Conservation (phyloP, 1,140 invertebrate genomes). For the Drosophila parabipectinata region DNA sequence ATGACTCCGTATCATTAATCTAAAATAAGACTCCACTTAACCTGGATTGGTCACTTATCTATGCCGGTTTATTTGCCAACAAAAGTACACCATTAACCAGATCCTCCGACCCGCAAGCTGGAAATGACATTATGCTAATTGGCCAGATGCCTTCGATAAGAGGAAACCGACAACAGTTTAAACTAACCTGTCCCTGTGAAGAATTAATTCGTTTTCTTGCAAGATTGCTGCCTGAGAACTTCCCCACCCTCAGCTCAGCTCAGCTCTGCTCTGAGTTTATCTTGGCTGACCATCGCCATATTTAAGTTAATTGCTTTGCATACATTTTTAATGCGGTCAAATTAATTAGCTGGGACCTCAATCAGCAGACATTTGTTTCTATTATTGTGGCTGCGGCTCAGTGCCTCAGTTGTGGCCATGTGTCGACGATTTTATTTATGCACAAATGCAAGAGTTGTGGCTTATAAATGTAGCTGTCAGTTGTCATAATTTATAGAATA, state of each 20-base stretch:
- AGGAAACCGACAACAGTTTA: conserved; percentile 31
- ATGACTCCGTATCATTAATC: background rate
- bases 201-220: conserved; percentile 53
- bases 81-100: conserved; percentile 6
- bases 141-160: conserved; percentile 34
- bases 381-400: conserved; percentile 12
- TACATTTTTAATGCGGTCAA: conserved; percentile 74
- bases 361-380: conserved; percentile 43
- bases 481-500: conserved; percentile 83
- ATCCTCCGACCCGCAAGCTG: background rate
- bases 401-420: conserved; percentile 30
- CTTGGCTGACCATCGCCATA: conserved; percentile 54
- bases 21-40: conserved; percentile 8
- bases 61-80: conserved; percentile 25
- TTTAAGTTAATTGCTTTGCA: conserved; percentile 76
- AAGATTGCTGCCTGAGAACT: conserved; percentile 38
- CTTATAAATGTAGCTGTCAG: conserved; percentile 82
- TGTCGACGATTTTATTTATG: conserved; percentile 72
- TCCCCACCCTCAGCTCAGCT: conserved; percentile 13
- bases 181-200: conserved; percentile 18
- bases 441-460: conserved; percentile 73
- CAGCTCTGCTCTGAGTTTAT: conserved; percentile 24
- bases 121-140: conserved; percentile 56
- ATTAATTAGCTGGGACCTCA: conserved; percentile 65
- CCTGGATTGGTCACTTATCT: conserved; percentile 21